Evolutionary conservation across 2,113 vertebrate genomes (phyloP), one percentile per base, ranked within the genome.

Genomic region (Nycticorax nycticorax): DNA sequence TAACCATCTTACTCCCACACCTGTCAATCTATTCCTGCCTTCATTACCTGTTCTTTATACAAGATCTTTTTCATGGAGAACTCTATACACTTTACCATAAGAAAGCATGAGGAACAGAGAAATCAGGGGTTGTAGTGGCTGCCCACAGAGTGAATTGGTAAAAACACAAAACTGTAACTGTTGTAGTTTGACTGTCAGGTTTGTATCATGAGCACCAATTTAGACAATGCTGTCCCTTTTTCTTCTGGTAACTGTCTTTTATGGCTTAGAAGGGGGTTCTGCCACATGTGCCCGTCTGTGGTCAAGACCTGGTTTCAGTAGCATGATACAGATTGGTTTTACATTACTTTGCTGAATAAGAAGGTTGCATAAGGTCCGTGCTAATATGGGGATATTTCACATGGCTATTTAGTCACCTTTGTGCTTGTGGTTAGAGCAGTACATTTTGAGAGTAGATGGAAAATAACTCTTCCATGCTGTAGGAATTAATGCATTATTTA

Each of bases 1-100:
- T 45, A 21, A 55, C n/a, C 1, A 1, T 60, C 33, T 62, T 78
- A 60, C 6, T 76, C 32, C 23, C 45, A 45, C 1, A 0, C 16
- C 13, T 76, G 30, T 68, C 48, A 76, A 4, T 82, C 39, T 57
- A 1, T 48, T 69, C 43, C n/a, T n/a, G 20, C 32, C n/a, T 55
- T 66, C 26, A 9, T 55, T 81, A 28, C 9, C 3, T 50, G 11
- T 52, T 81, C 60, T 87, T 90, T 43, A 43, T 8, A n/a, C 9
- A 41, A 11, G 12, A 59, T 15, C 28, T 33, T 53, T 37, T 59
- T 64, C 9, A 47, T 20, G 39, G 22, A 67, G 37, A 72, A 19
- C 18, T 56, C n/a, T 18, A 55, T 90, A 12, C 26, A 52, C 11
- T 57, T 43, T 27, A 20, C 37, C 8, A 2, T 22, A 33, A 53